Evolutionary conservation across 2,888 invertebrate species (phyloP), one percentile per base, ranked within the genome.

Genomic region (Podotricha telesiphe): DNA sequence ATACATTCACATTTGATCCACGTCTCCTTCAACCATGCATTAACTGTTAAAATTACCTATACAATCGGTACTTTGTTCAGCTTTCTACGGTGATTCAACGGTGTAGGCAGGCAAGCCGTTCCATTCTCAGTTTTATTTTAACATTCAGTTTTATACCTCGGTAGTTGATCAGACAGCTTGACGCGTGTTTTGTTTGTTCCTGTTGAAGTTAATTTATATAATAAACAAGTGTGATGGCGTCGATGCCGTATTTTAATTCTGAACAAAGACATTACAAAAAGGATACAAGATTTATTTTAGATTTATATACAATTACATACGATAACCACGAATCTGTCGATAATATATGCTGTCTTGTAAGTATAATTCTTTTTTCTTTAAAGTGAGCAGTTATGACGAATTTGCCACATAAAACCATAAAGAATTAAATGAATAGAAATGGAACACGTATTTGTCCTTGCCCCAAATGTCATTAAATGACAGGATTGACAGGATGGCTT

Each of bases 281-380:
- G 89, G 97, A 97, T 83, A 96, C 96, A 56, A 93, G 96, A 77
- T 97, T 96, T 89, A 94, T 97, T 71, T 93, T 95, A 81, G 97
- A 97, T 93, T 94, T 97, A 73, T 97, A 97, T 82, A 97, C 97
- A 62, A 94, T 97, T 79, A 97, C 97, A 63, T 97, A 97, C 84
- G 96, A 96, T 85, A 96, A 96, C 81, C 95, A 96, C 80, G 97
- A 97, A 87, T 95, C 95, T 59, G 93, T 96, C 76, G 96, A 96
- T 82, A 95, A 95, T 79, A 91, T 96, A 78, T 95, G 95, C 81
- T 94, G 95, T 84, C 89, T 93, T 77, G 95, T 95, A 93, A 94
- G 94, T 67, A 69, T 78, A 53, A 70, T 65, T 73, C 65, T 56
- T 68, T 69, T 76, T 72, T 58, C 73, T 75, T 65, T 71, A 63